These are phyloP conservation scores for Gallinago jamesoni DNA, from an alignment of 2,113 vertebrate genomes.

Conservation along the genomic window DNA sequence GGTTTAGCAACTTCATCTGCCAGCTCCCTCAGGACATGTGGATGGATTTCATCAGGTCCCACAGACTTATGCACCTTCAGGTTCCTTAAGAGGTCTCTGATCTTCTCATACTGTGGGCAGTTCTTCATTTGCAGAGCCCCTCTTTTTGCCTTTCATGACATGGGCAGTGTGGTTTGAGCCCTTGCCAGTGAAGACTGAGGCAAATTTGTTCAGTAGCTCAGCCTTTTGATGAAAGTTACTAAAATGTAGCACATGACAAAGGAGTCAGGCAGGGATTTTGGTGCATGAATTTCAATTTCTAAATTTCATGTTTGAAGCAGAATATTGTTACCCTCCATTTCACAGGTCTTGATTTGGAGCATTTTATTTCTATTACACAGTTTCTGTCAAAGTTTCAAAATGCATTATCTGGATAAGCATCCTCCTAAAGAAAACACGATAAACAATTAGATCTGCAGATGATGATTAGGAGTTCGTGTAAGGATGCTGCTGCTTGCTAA, in stretches of 20 bases:
- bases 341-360: background rate
- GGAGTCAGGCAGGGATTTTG: background rate
- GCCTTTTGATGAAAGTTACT: background rate
- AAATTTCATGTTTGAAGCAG: background rate
- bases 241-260: accelerated
- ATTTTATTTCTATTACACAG: background rate
- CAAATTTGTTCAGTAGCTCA: no score
- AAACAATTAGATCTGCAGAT: background rate
- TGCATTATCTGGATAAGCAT: accelerated
- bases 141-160: no score
- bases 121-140: no score
- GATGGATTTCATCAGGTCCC: no score
- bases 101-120: no score
- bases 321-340: background rate
- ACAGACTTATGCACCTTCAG: no score
- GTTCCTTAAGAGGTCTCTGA: no score
- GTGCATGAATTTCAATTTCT: accelerated
- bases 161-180: no score
- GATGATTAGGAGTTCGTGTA: background rate
- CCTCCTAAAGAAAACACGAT: background rate
- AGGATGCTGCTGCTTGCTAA: background rate
- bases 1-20: no score
- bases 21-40: no score
- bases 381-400: background rate
- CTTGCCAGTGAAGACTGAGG: no score